These are phyloP conservation scores for Odocoileus virginianus DNA, from an alignment of 2,113 vertebrate genomes.

Conservation along the genomic window DNA sequence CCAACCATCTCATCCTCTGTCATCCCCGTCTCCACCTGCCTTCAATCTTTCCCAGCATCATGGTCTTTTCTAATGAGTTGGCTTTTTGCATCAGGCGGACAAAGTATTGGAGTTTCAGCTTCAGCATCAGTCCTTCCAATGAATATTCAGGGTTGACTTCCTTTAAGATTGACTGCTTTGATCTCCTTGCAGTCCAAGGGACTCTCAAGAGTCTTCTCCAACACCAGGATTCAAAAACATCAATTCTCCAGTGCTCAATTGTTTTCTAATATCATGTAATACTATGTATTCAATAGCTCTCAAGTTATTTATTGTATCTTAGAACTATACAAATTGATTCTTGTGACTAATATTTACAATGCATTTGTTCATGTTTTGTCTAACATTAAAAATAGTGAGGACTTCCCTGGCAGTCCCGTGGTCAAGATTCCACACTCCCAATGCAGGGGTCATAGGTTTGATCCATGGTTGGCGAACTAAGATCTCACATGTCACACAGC, in stretches of 20 bases:
- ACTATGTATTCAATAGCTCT: neutral
- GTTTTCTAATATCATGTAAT: neutral
- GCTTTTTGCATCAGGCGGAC: neutral
- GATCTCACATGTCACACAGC: neutral
- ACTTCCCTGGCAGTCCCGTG: neutral
- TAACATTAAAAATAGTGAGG: neutral
- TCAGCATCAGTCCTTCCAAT: neutral
- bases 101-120: neutral
- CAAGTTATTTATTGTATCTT: neutral
- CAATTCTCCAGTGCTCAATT: neutral
- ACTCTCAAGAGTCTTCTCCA: neutral
- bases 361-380: neutral
- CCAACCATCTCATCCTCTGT: neutral
- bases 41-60: neutral
- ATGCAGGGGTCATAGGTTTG: neutral
- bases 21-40: neutral
- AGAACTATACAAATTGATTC: neutral
- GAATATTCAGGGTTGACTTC: neutral
- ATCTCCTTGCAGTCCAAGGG: neutral
- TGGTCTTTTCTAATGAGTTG: rapidly evolving
- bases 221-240: neutral
- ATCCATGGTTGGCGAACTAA: neutral
- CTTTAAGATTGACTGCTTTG: neutral
- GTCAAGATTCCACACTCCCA: neutral
- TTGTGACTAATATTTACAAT: neutral